Evolutionary conservation across 2,113 vertebrate genomes (phyloP).

Genomic region (Chitala chitala): DNA sequence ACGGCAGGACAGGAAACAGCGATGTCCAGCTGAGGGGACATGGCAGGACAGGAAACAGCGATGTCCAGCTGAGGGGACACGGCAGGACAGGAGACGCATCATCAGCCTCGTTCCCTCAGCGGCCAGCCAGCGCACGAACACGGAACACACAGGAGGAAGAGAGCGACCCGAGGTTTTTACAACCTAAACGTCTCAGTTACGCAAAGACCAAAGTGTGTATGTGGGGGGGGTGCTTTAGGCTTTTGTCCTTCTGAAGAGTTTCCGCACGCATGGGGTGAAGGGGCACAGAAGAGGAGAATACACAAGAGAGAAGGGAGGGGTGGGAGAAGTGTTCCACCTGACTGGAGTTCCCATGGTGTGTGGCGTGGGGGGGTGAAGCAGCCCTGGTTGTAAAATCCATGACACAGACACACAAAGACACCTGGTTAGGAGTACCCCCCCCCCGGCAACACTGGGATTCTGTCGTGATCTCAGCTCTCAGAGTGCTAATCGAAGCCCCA

Average conservation of each 20-base stretch:
- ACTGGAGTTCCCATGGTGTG: constrained; percentile 99
- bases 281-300: constrained; percentile 47
- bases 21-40: constrained; percentile 57
- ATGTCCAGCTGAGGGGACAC: constrained; percentile 50
- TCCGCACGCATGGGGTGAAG: constrained; percentile 58
- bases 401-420: constrained; percentile 95
- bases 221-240: constrained; percentile 66
- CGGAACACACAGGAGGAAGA: constrained; percentile 40
- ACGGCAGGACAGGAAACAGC: neutral
- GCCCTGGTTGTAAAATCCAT: constrained; percentile 96
- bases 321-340: constrained; percentile 93
- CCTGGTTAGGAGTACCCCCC: constrained; percentile 93
- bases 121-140: constrained; percentile 84
- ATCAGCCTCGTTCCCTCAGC: constrained; percentile 88
- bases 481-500: constrained; percentile 99
- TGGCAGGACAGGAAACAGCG: constrained; percentile 46
- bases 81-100: constrained; percentile 78
- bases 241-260: constrained; percentile 84
- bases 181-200: constrained; percentile 95
- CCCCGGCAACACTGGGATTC: constrained; percentile 97
- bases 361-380: constrained; percentile 89
- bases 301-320: constrained; percentile 57
- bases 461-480: constrained; percentile 94
- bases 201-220: constrained; percentile 34
- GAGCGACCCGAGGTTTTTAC: constrained; percentile 75